Evolutionary conservation across 2,797 vertebrate species (phyloP).

Genomic region (Sphaeramia orbicularis): DNA sequence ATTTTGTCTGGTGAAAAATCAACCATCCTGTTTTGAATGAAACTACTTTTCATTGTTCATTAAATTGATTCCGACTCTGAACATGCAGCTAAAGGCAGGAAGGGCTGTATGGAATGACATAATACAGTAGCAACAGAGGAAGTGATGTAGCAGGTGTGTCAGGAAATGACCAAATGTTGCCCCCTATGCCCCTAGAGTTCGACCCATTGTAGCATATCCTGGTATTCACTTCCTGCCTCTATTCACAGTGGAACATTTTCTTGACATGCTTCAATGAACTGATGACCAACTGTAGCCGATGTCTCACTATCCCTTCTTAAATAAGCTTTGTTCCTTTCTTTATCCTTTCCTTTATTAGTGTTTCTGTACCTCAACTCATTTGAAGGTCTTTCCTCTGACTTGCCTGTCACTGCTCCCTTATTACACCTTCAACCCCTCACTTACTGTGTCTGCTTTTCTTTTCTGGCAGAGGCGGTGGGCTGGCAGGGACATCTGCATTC

Average conservation of each 20-base stretch:
- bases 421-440: slow-evolving; percentile 53
- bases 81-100: slow-evolving; percentile 23
- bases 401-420: not conserved
- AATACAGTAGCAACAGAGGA: slow-evolving; percentile 66
- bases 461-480: slow-evolving; percentile 95
- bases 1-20: not conserved
- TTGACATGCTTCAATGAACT: slow-evolving; percentile 58
- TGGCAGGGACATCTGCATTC: slow-evolving; percentile 84
- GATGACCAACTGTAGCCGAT: slow-evolving; percentile 29
- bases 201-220: slow-evolving; percentile 80
- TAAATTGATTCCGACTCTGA: not conserved
- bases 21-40: not conserved
- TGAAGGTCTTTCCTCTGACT: slow-evolving; percentile 28
- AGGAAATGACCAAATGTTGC: slow-evolving; percentile 82
- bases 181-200: slow-evolving; percentile 49
- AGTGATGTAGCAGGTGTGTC: slow-evolving; percentile 69
- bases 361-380: slow-evolving; percentile 27
- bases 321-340: slow-evolving; percentile 33
- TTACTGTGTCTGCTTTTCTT: slow-evolving; percentile 98
- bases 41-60: not conserved
- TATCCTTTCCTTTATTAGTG: slow-evolving; percentile 19
- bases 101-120: slow-evolving; percentile 65
- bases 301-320: slow-evolving; percentile 30
- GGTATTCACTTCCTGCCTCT: slow-evolving; percentile 77
- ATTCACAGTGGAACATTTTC: slow-evolving; percentile 70